These are phyloP conservation scores for Sebastes schlegelii DNA, from an alignment of 2,113 vertebrate genomes.

Conservation along the genomic window DNA sequence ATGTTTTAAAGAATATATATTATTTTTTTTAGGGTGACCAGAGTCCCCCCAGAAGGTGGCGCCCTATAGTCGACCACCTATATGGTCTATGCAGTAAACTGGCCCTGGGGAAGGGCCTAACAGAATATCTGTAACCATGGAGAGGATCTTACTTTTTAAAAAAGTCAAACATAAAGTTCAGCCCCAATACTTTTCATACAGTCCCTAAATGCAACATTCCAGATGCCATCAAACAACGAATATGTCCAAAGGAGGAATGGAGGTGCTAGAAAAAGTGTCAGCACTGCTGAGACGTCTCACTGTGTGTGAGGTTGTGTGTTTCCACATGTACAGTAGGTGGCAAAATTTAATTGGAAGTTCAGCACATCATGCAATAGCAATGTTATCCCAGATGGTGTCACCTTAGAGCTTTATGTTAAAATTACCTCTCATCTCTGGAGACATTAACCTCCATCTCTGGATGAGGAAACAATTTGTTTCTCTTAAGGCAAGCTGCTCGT, in stretches of 20 bases:
- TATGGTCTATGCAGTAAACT: no score
- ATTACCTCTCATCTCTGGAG: conserved; percentile 27
- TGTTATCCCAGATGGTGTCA: conserved; percentile 65
- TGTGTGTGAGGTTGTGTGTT: conserved; percentile 4
- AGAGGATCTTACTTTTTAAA: neutral
- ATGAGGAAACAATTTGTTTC: conserved; percentile 28
- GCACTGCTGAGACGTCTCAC: neutral
- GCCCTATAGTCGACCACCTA: no score
- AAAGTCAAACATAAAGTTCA: neutral
- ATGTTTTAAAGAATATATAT: no score
- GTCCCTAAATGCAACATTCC: neutral
- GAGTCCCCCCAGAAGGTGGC: no score
- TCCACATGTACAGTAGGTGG: conserved; percentile 22
- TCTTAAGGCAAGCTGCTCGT: conserved; percentile 11
- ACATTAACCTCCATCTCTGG: conserved; percentile 12
- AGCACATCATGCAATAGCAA: conserved; percentile 51
- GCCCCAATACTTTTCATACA: neutral
- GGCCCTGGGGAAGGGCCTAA: neutral
- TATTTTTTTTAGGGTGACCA: no score
- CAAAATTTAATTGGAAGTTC: neutral
- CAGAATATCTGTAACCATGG: neutral
- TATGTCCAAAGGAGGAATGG: neutral
- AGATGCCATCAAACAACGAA: neutral
- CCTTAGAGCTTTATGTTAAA: conserved; percentile 51
- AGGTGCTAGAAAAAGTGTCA: conserved; percentile 8